Evolutionary conservation across 2,113 vertebrate species (phyloP).

Genomic region (Axis porcinus): DNA sequence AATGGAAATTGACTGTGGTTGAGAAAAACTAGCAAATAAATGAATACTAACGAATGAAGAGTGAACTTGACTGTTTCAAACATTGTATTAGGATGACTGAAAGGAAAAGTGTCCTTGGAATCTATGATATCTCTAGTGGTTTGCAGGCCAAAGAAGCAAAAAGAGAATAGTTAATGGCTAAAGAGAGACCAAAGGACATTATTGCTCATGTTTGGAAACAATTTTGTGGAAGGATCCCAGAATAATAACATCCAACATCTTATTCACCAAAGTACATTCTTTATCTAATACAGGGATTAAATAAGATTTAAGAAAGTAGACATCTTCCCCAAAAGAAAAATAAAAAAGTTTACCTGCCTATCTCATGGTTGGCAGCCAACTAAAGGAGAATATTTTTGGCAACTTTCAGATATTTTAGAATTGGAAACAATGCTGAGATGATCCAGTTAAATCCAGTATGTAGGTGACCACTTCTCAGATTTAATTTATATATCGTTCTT

Average conservation of each 20-base stretch:
- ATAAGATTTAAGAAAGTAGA: not conserved
- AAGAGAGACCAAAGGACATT: not conserved
- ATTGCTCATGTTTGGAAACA: not conserved
- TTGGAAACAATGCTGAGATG: not conserved
- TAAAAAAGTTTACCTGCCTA: not conserved
- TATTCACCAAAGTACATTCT: not conserved
- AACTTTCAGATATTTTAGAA: not conserved
- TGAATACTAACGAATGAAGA: not conserved
- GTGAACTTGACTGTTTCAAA: not conserved
- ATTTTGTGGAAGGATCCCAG: not conserved
- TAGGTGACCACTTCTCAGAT: not conserved
- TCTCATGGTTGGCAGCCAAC: not conserved
- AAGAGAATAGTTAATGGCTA: not conserved
- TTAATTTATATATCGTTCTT: not conserved
- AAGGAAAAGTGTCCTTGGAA: not conserved
- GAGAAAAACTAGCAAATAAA: not conserved
- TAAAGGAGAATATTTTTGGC: not conserved
- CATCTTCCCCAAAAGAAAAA: not conserved
- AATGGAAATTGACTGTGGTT: not conserved
- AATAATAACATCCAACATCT: not conserved
- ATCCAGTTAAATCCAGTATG: not conserved
- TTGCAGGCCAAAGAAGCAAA: not conserved
- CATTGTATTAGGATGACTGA: not conserved
- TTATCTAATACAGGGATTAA: not conserved
- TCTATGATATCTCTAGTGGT: not conserved